Evolutionary conservation across 2,888 invertebrate species (phyloP), one percentile per base, ranked within the genome.

Genomic region (Chymomyza fuscimana): DNA sequence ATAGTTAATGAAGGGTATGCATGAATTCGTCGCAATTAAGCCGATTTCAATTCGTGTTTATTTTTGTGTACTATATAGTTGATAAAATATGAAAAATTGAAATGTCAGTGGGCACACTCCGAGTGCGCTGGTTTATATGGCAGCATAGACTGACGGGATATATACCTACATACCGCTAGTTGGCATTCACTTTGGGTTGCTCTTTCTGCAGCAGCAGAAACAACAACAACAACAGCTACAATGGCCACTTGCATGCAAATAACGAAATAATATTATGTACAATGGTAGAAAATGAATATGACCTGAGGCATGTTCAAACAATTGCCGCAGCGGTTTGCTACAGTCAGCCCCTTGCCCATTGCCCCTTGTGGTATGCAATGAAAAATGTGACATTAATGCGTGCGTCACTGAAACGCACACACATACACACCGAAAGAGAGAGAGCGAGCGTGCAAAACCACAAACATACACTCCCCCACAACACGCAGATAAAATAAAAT

Each of bases 241-340:
- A 80, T 80, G 74, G 81, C 74, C 80, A 81, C 81, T 80, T 86
- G 80, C 25, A 86, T 74, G 80, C 86, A 85, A 88, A 85, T 81
- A 86, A 81, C 69, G 80, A 72, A 78, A 85, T 86, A 86, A 86
- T 88, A 86, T 88, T 86, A 83, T 79, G 84, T 78, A 81, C 86
- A 46, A 46, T 46, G 52, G 87, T 86, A 84, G 84, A 80, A 78
- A 88, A 86, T 88, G 82, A 86, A 86, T 82, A 70, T 85, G 46
- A 81, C 86, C 78, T 51, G 50, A 32, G 78, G 88, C 70, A 32
- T 84, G 80, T 77, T 80, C 78, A 82, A 89, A 84, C 86, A 86
- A 86, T 86, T 88, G 86, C 88, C 87, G 58, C 15, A 22, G 58
- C 58, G 25, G 40, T 58, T 25, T 15, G 58, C 58, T 15, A 22